Evolutionary conservation across 1,140 invertebrate species (phyloP).

Genomic region (Cryptotermes secundus): DNA sequence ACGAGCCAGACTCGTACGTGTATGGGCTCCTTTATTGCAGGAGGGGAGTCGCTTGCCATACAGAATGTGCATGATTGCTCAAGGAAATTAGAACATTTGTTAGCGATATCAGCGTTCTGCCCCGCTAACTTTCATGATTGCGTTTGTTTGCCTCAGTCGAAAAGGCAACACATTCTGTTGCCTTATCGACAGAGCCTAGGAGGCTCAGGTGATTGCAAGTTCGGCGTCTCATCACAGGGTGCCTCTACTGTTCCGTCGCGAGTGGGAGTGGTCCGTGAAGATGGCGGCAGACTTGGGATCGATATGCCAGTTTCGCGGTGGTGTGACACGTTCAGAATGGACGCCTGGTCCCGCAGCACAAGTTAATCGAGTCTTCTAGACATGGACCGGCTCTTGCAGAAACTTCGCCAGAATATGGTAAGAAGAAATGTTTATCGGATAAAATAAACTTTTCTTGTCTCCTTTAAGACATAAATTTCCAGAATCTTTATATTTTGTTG

Average conservation of each 20-base stretch:
- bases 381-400: constrained; percentile 34
- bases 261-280: not conserved
- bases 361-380: not conserved
- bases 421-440: not conserved
- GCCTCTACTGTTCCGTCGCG: not conserved
- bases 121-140: too few species aligned
- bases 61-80: too few species aligned
- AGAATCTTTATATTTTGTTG: not conserved
- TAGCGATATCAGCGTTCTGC: too few species aligned
- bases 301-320: not conserved
- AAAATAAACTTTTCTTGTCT: not conserved
- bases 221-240: not conserved
- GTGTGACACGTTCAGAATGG: not conserved
- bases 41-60: too few species aligned
- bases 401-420: constrained; percentile 34
- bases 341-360: not conserved
- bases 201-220: not conserved
- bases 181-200: not conserved
- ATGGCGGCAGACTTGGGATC: not conserved
- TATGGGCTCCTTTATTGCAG: too few species aligned
- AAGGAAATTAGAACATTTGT: too few species aligned
- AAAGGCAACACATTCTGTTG: too few species aligned
- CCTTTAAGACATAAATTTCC: too few species aligned
- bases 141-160: too few species aligned
- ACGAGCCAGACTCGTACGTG: too few species aligned